These are phyloP conservation scores for Crioceris asparagi DNA, from an alignment of 2,888 invertebrate genomes.

Conservation along the genomic window DNA sequence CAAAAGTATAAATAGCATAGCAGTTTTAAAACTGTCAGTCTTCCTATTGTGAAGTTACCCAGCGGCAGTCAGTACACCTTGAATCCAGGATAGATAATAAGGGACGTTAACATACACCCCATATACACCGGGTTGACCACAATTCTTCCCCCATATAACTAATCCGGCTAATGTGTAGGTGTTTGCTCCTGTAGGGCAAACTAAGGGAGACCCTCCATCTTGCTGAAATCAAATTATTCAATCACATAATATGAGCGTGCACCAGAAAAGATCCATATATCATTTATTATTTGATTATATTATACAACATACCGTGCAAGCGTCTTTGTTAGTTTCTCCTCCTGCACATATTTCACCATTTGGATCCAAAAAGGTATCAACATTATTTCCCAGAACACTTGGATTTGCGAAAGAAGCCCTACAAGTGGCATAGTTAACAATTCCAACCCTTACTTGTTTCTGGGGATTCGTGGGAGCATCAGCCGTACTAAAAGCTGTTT, in stretches of 20 bases:
- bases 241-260: too few species aligned
- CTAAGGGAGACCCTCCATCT: constrained; percentile 63
- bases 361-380: constrained; percentile 30
- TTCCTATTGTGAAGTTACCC: too few species aligned
- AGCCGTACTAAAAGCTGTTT: constrained; percentile 51
- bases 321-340: constrained; percentile 28
- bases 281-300: too few species aligned
- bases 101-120: constrained; percentile 70
- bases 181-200: constrained; percentile 39
- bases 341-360: constrained; percentile 34
- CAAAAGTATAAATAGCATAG: too few species aligned
- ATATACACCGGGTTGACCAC: constrained; percentile 58
- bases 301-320: constrained; percentile 32
- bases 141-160: constrained; percentile 65
- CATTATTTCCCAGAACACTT: constrained; percentile 25
- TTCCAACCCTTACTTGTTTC: constrained; percentile 65
- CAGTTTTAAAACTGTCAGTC: too few species aligned
- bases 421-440: constrained; percentile 48
- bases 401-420: constrained; percentile 24
- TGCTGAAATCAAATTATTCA: constrained; percentile 43
- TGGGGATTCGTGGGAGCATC: constrained; percentile 45
- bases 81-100: constrained; percentile 37
- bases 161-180: constrained; percentile 54
- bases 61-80: constrained; percentile 8
- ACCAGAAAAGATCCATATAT: too few species aligned